Conservation (phyloP, 2,888 invertebrate genomes). For the Steinernema hermaphroditum region DNA sequence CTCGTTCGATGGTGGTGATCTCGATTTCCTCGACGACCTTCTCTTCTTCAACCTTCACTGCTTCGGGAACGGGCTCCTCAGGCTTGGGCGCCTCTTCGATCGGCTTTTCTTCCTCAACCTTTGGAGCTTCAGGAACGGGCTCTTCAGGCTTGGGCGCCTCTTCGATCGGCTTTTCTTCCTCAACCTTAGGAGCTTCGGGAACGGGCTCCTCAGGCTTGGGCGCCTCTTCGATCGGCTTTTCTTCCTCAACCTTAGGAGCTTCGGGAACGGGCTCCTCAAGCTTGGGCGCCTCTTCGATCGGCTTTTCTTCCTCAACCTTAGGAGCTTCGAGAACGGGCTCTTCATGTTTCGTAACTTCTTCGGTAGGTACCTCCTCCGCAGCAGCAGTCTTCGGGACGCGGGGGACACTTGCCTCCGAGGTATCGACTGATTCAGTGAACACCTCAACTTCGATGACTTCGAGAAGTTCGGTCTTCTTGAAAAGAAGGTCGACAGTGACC, state of each 20-base stretch:
- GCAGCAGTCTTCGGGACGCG: neutral
- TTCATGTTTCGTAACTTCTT: neutral
- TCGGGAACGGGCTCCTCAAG: neutral
- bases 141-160: no score
- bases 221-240: slow-evolving; percentile 32
- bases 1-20: no score
- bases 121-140: no score
- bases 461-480: slow-evolving; percentile 17
- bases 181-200: slow-evolving; percentile 15
- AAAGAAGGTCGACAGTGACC: neutral
- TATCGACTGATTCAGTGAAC: neutral
- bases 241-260: neutral
- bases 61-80: no score
- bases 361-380: slow-evolving; percentile 20
- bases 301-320: neutral
- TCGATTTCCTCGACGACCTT: no score
- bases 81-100: no score
- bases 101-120: no score
- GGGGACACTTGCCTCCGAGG: neutral
- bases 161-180: no score
- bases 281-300: no score
- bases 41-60: no score
- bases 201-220: slow-evolving; percentile 16
- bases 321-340: slow-evolving; percentile 2
- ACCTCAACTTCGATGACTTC: slow-evolving; percentile 5